A percentile compares a stretch with the other conserved stretches of the same genome.
Conservation (phyloP, 2,888 invertebrate species). For the Cacoxenus indagator region DNA sequence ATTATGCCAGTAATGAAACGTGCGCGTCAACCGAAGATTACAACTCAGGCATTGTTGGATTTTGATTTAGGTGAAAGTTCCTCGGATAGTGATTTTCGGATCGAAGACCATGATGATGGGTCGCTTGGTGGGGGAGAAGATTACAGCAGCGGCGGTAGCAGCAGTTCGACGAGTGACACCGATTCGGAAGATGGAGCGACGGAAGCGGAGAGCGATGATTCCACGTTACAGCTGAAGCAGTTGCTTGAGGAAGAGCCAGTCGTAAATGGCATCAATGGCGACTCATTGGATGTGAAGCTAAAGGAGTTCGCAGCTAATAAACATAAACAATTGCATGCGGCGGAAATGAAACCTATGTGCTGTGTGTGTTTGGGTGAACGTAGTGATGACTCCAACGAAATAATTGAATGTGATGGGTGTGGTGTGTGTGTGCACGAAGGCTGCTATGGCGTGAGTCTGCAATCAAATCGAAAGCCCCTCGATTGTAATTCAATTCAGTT, state of each 20-base stretch:
- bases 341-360: conserved; percentile 85
- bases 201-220: conserved; percentile 56
- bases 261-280: conserved; percentile 34
- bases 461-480: too few relatives aligned
- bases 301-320: conserved; percentile 35
- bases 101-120: conserved; percentile 80
- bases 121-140: conserved; percentile 74
- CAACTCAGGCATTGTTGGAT: conserved; percentile 81
- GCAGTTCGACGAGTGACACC: conserved; percentile 48
- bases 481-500: neutral
- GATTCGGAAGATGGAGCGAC: conserved; percentile 49
- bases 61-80: conserved; percentile 92
- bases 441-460: conserved; percentile 87
- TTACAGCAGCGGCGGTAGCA: conserved; percentile 56
- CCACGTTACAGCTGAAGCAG: conserved; percentile 53
- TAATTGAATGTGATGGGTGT: conserved; percentile 97
- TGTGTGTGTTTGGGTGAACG: conserved; percentile 93
- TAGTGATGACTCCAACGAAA: conserved; percentile 94
- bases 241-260: conserved; percentile 47
- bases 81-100: conserved; percentile 94
- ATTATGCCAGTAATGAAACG: conserved; percentile 65
- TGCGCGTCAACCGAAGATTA: conserved; percentile 76
- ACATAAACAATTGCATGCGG: conserved; percentile 34
- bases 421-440: conserved; percentile 97
- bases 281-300: conserved; percentile 24